Evolutionary conservation across 1,140 invertebrate species (phyloP).

Genomic region (Drosophila mayri): DNA sequence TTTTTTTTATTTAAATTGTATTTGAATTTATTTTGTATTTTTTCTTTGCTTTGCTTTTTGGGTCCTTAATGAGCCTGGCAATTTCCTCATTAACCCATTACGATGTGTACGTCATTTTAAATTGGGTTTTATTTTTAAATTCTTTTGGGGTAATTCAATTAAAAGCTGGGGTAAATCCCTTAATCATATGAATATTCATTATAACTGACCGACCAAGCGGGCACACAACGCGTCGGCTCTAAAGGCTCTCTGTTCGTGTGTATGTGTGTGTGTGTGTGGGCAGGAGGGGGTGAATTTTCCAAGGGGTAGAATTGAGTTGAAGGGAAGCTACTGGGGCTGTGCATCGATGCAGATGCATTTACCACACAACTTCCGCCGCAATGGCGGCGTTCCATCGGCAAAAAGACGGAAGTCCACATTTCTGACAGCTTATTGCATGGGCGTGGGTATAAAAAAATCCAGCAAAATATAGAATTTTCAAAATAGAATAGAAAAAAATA

Average conservation of each 20-base stretch:
- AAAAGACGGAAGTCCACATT: constrained; percentile 71
- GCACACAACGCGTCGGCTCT: constrained; percentile 25
- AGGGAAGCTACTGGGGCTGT: neutral
- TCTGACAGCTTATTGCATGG: constrained; percentile 57
- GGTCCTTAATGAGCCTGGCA: constrained; percentile 14
- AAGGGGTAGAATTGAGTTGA: neutral
- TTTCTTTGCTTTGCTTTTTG: neutral
- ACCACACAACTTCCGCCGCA: constrained; percentile 73
- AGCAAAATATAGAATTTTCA: neutral
- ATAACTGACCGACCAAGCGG: constrained; percentile 61
- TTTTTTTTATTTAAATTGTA: neutral
- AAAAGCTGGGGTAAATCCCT: constrained; percentile 64
- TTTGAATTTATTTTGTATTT: neutral
- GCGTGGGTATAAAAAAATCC: too few species aligned
- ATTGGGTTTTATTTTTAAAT: constrained; percentile 39
- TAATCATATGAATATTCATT: constrained; percentile 82
- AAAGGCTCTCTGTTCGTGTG: neutral
- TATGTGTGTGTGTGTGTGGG: neutral
- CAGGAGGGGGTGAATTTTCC: neutral
- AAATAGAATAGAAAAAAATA: too few species aligned
- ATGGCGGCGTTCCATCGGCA: constrained; percentile 54
- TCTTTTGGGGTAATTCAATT: constrained; percentile 69
- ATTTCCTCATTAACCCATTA: constrained; percentile 47
- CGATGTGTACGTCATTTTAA: constrained; percentile 17
- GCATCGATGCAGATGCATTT: constrained; percentile 72